These are phyloP conservation scores for Dreissena polymorpha DNA, from an alignment of 1,140 invertebrate genomes.

Conservation along the genomic window DNA sequence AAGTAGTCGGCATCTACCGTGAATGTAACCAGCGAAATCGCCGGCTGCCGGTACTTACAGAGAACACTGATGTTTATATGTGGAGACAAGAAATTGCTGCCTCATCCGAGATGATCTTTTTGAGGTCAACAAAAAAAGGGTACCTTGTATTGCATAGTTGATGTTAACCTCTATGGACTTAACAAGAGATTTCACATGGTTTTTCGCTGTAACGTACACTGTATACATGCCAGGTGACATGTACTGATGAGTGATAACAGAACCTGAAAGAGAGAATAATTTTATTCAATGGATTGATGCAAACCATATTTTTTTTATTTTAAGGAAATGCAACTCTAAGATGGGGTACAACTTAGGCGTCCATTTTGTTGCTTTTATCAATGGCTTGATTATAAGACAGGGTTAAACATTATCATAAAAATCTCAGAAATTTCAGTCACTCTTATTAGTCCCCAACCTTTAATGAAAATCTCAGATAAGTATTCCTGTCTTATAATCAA, in stretches of 20 bases:
- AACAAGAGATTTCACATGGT: constrained; percentile 40
- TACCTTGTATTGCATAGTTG: constrained; percentile 52
- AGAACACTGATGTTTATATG: no score
- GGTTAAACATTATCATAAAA: background rate
- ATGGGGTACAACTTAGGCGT: background rate
- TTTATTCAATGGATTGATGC: background rate
- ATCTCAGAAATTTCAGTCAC: background rate
- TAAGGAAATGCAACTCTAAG: background rate
- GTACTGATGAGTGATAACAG: constrained; percentile 53
- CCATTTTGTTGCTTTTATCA: background rate
- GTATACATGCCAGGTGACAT: constrained; percentile 34
- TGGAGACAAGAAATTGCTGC: no score
- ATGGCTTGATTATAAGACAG: no score
- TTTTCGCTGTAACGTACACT: constrained; percentile 56
- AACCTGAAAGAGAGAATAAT: constrained; percentile 45
- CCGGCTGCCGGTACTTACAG: no score
- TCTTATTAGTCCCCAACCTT: background rate
- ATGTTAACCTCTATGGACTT: constrained; percentile 7
- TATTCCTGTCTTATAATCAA: no score
- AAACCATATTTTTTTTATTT: background rate
- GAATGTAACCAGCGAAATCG: no score
- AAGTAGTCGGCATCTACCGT: no score
- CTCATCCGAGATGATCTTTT: no score
- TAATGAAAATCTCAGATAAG: no score
- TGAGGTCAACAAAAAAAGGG: background rate